phyloP scores from a whole-genome alignment of 2,888 invertebrate genomes.

The Euphydryas editha region DNA sequence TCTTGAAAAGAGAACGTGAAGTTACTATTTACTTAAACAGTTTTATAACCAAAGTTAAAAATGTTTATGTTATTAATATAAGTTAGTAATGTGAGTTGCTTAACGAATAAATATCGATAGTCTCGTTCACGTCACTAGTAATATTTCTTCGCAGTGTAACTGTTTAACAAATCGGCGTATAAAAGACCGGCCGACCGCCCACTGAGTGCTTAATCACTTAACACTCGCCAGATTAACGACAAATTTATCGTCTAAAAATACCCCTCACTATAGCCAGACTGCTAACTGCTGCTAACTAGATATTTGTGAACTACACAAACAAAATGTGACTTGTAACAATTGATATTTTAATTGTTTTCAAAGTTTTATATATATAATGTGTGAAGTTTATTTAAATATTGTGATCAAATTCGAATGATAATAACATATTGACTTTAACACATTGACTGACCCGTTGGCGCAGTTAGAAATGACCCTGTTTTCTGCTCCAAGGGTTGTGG shows the following conservation, averaged over 20 bases:
- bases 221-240: slow-evolving; percentile 76
- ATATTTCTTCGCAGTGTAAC: slow-evolving; percentile 55
- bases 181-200: slow-evolving; percentile 73
- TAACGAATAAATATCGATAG: slow-evolving; percentile 37
- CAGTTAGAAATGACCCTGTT: too few relatives aligned
- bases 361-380: too few relatives aligned
- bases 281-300: background rate
- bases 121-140: slow-evolving; percentile 41
- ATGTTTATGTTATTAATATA: background rate
- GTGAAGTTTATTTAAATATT: too few relatives aligned
- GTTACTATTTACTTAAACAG: too few relatives aligned
- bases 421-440: too few relatives aligned
- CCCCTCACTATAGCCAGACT: slow-evolving; percentile 33
- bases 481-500: too few relatives aligned
- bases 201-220: slow-evolving; percentile 81
- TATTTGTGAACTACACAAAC: too few relatives aligned
- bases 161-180: slow-evolving; percentile 78
- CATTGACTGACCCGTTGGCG: too few relatives aligned
- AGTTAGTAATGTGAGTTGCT: slow-evolving; percentile 3
- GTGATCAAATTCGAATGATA: too few relatives aligned
- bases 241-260: slow-evolving; percentile 71
- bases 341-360: too few relatives aligned
- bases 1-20: too few relatives aligned
- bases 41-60: background rate
- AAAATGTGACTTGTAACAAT: too few relatives aligned